Base-by-base conservation (phyloP, 1,140 invertebrate genomes). In the Dinoponera quadriceps region DNA sequence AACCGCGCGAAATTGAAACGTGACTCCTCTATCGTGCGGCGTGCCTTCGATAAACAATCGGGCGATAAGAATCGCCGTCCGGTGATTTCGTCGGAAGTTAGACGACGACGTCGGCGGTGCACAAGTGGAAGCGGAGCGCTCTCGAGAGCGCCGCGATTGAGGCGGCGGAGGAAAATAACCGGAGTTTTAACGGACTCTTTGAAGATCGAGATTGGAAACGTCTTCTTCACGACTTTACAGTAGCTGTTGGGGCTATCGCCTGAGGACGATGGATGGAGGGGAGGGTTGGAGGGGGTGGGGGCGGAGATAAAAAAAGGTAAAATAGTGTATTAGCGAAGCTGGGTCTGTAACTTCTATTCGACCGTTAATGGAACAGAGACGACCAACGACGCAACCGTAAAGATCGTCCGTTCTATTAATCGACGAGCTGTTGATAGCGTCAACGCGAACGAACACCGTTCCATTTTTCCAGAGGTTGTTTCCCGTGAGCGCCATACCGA, bases 201-300 rank as follows among this genome's bases (percentile, higher is more conserved):
- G 86, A 84, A 60, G 73, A 57, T 11, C 27, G 85, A 87, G 82
- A 87, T 87, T 88, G 82, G 74, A 88, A 88, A 87, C 65, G 85
- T 71, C 74, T 74, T 69, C 72, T 59, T 75, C 68, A 71, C 74
- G 74, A 55, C 38, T 77, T 85, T 73, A 68, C 51, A 60, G 57
- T 69, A 27, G 44, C 54, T 38, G 54, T 44, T 59, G 18, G 14
- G 20, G 38, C 51, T 48, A 54, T 54, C 68, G 48, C 54, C n/a
- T n/a, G n/a, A n/a, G n/a, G n/a, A n/a, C n/a, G n/a, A n/a, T 62
- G 25, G 63, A 59, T 48, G 3, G 25, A 49, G 25, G 48, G n/a
- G 44, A 16, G 25, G 7, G 33, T 0, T 18, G 44, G 71, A 85
- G 44, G 38, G 65, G 60, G 62, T 55, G 69, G 38, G 74, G 68